These are phyloP conservation scores for Acholoe squamosa DNA, from an alignment of 2,888 invertebrate species.

Conservation along the genomic window DNA sequence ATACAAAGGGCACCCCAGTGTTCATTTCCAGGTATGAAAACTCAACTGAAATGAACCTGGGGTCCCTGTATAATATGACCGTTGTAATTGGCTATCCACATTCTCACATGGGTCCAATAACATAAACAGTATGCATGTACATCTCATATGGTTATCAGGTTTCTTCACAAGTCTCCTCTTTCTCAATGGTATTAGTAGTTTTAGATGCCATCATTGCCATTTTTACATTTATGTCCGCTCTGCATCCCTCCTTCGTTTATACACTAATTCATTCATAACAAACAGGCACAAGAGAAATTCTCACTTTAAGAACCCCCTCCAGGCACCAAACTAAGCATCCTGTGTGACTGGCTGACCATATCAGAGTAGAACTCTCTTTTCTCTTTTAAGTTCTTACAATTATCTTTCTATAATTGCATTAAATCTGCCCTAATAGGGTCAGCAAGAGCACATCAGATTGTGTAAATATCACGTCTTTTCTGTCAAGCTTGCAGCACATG, in stretches of 20 bases:
- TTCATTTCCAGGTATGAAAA: background rate
- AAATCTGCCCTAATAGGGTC: background rate
- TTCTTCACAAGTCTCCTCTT: background rate
- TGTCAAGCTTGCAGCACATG: conserved; percentile 18
- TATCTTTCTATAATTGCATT: too few relatives aligned
- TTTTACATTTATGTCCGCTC: background rate
- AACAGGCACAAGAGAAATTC: background rate
- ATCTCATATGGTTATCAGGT: background rate
- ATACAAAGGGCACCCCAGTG: background rate
- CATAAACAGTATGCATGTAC: background rate
- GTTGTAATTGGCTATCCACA: background rate
- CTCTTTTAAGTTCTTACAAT: background rate
- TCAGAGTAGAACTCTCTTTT: background rate
- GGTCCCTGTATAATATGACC: background rate
- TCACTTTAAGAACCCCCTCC: background rate
- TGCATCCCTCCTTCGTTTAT: background rate
- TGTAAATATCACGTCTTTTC: background rate
- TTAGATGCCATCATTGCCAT: background rate
- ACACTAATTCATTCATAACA: background rate
- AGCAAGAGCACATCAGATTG: background rate
- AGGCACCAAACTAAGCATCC: background rate
- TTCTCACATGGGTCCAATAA: background rate
- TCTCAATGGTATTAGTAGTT: background rate
- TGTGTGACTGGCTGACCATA: background rate
- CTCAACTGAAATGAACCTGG: background rate